Percentiles rank a stretch among this genome's conserved stretches.
Conservation (phyloP, 2,113 vertebrate genomes). For the Equus quagga region DNA sequence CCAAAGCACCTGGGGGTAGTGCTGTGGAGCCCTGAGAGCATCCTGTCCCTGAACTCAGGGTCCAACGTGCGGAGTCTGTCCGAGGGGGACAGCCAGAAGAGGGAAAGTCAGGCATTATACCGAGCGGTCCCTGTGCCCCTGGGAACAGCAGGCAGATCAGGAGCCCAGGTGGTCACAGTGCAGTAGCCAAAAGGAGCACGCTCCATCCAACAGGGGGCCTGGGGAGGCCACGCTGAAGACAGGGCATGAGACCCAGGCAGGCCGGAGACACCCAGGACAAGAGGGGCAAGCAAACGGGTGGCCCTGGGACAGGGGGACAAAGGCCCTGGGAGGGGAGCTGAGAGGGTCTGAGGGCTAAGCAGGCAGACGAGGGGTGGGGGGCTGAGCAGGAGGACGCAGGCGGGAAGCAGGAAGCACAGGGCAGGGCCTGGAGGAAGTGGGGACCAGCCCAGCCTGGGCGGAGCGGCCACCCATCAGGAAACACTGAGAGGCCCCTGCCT, state of each 20-base stretch:
- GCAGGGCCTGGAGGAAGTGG: background rate
- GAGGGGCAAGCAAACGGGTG: background rate
- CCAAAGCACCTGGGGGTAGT: too few relatives aligned
- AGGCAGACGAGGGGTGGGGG: background rate
- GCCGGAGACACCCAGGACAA: background rate
- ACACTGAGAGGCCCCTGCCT: fast-evolving
- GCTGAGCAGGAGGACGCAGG: background rate
- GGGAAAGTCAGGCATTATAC: too few relatives aligned
- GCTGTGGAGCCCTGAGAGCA: background rate
- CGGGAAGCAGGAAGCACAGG: background rate
- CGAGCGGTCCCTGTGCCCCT: fast-evolving
- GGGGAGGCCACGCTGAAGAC: background rate
- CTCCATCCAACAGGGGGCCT: background rate
- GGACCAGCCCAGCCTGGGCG: fast-evolving
- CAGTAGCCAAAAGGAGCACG: background rate
- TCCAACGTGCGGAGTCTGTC: too few relatives aligned
- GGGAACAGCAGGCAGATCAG: background rate
- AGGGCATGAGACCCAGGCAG: background rate
- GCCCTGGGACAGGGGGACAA: background rate
- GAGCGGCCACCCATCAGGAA: background rate
- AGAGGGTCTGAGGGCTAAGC: background rate
- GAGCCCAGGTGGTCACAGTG: too few relatives aligned
- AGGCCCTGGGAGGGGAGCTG: background rate
- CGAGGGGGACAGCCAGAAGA: background rate
- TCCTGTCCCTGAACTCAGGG: background rate